A percentile compares a stretch with the other conserved stretches of the same genome.
These are phyloP conservation scores for Nycticorax nycticorax DNA, from an alignment of 2,113 vertebrate genomes.

Conservation along the genomic window DNA sequence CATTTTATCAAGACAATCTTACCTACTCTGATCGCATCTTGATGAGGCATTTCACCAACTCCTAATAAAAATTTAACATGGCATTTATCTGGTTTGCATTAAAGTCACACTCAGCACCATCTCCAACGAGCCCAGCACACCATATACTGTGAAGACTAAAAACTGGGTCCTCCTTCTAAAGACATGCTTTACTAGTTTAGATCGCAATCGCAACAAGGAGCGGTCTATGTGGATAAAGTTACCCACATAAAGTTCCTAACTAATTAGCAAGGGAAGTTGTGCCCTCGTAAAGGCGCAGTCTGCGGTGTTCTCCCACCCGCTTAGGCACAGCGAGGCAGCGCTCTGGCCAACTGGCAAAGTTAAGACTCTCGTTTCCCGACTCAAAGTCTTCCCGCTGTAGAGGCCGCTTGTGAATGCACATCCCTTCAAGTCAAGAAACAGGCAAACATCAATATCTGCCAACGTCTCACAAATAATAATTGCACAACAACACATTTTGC, in stretches of 20 bases:
- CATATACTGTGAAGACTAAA: neutral
- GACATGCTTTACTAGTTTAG: neutral
- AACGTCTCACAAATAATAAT: neutral
- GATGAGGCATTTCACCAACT: neutral
- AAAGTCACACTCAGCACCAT: neutral
- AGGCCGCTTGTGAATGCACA: neutral
- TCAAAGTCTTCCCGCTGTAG: neutral
- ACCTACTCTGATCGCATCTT: neutral
- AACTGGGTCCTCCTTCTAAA: neutral
- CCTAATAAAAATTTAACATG: neutral
- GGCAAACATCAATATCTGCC: neutral
- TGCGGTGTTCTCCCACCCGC: neutral
- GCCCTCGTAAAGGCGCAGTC: neutral
- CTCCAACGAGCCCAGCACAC: neutral
- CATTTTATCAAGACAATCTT: neutral
- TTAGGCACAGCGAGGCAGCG: accelerated
- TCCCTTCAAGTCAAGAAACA: neutral
- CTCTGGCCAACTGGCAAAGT: neutral
- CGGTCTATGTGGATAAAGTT: neutral
- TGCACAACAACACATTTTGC: neutral
- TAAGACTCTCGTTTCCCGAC: neutral
- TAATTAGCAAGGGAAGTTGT: neutral
- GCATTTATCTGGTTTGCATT: neutral
- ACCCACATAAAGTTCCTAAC: neutral
- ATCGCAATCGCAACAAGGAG: neutral